Percentiles rank a stretch among this genome's conserved stretches.
These are phyloP conservation scores for Zygaena filipendulae DNA, from an alignment of 2,888 invertebrate species.

Conservation along the genomic window DNA sequence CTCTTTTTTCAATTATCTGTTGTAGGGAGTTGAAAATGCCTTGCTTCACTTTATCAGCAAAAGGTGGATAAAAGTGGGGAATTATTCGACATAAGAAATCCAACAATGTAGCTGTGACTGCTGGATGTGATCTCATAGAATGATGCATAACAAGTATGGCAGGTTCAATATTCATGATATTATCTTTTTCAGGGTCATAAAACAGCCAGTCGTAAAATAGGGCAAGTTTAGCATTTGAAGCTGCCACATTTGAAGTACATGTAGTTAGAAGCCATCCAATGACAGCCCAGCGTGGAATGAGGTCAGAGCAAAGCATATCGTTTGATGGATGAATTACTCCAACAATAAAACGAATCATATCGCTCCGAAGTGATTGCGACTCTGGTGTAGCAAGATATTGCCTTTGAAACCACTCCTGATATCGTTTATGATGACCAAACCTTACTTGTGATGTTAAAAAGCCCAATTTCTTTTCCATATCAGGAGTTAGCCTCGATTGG, in stretches of 20 bases:
- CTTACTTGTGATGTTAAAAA: constrained; percentile 87
- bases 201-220: constrained; percentile 95
- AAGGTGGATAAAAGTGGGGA: constrained; percentile 84
- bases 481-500: constrained; percentile 87
- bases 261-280: constrained; percentile 94
- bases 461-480: constrained; percentile 92
- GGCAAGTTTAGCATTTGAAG: constrained; percentile 90
- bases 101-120: constrained; percentile 87
- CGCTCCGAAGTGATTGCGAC: constrained; percentile 90
- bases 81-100: constrained; percentile 94
- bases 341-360: constrained; percentile 93
- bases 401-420: constrained; percentile 95
- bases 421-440: constrained; percentile 91
- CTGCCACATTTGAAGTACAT: constrained; percentile 89
- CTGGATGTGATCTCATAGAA: constrained; percentile 91
- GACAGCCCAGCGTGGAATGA: constrained; percentile 95
- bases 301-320: constrained; percentile 92
- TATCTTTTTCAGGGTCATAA: constrained; percentile 90
- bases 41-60: constrained; percentile 81
- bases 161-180: constrained; percentile 96
- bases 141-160: constrained; percentile 95
- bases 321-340: constrained; percentile 95
- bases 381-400: constrained; percentile 92
- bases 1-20: constrained; percentile 92
- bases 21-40: constrained; percentile 86